Conservation (phyloP, 2,888 invertebrate genomes). For the Galeruca laticollis region DNA sequence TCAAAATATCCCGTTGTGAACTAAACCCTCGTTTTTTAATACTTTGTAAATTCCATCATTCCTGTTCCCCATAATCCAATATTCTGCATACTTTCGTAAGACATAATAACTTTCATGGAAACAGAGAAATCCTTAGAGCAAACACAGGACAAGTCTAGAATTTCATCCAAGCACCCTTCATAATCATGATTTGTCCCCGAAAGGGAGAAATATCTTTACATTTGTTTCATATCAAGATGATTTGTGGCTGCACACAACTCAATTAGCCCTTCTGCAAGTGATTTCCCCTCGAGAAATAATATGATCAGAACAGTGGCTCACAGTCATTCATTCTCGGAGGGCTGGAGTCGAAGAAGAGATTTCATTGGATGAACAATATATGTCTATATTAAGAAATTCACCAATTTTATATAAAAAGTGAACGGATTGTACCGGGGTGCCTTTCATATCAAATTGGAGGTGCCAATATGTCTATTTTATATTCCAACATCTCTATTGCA, state of each 20-base stretch:
- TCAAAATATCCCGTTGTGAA: background rate
- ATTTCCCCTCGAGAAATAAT: constrained; percentile 56
- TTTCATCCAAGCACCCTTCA: constrained; percentile 45
- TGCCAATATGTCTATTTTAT: too few species aligned
- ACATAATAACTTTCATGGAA: constrained; percentile 19
- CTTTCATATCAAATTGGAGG: too few species aligned
- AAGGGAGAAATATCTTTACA: constrained; percentile 53
- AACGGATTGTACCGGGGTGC: too few species aligned
- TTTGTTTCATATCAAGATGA: constrained; percentile 58
- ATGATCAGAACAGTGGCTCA: constrained; percentile 47
- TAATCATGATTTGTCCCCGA: constrained; percentile 56
- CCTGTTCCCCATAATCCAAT: constrained; percentile 16
- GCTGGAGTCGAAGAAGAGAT: too few species aligned
- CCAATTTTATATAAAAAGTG: too few species aligned
- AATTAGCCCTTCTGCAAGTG: constrained; percentile 60
- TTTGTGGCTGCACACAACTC: constrained; percentile 59
- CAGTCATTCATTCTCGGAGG: background rate
- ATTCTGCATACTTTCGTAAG: constrained; percentile 16
- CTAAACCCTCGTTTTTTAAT: background rate
- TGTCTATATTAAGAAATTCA: too few species aligned
- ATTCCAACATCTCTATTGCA: too few species aligned
- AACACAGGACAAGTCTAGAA: constrained; percentile 20
- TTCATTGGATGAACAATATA: too few species aligned
- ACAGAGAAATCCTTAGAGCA: constrained; percentile 17
- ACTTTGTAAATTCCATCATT: constrained; percentile 1